Evolutionary conservation across 2,797 vertebrate genomes (phyloP), one percentile per base, ranked within the genome.

Genomic region (Tapirus indicus): DNA sequence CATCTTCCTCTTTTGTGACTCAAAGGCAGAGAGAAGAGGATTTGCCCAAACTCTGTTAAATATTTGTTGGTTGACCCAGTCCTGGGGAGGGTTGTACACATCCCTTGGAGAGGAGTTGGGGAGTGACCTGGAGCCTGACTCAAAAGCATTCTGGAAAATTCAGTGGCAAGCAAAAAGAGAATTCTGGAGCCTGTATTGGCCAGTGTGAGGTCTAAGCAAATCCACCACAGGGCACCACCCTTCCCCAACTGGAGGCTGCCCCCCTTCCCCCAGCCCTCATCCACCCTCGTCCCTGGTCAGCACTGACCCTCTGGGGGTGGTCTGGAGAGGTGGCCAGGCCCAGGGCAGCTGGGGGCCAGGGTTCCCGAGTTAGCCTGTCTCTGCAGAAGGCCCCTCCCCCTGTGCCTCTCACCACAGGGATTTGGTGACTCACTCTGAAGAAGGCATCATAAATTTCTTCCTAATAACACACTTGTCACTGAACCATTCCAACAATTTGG

Each of bases 361-460:
- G 49, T 86, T 68, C 27, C n/a, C 18, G 8, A 74, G 83, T 35
- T 27, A 75, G 56, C 66, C 71, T 71, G 49, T 29, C 20, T 75
- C 47, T 80, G 79, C 2, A 92, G 58, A 60, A 10, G 79, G 66
- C 32, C 5, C 74, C 44, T 41, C 52, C 94, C 71, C 84, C 82
- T 5, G 14, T 2, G 25, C 21, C 49, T 29, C 20, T 62, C 95
- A n/a, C 49, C 14, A 25, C 91, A 95, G 94, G 35, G n/a, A 83
- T 44, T 58, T 27, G 23, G 38, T 66, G 88, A 93, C 9, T 29
- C 96, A 95, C 54, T 82, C 47, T 86, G 58, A 80, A 58, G n/a
- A 87, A 92, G 78, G 47, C 47, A 83, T 21, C 84, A 47, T 83
- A 91, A 97, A 97, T 72, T 92, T 86, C 66, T 64, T 94, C 90